Evolutionary conservation across 2,888 invertebrate species (phyloP).

Genomic region (Acanthosoma haemorrhoidale): DNA sequence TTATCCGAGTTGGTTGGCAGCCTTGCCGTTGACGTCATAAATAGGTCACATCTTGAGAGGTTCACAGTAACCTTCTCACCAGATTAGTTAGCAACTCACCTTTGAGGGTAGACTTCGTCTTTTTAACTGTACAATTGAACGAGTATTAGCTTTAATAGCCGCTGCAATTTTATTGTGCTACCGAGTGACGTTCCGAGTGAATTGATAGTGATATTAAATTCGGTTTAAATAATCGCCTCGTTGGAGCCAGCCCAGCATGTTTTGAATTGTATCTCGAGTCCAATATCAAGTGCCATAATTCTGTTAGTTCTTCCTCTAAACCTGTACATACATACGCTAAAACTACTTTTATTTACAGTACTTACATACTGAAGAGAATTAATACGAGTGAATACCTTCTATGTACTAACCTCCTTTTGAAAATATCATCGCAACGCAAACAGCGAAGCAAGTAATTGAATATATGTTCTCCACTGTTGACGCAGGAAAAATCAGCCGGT

Average conservation of each 20-base stretch:
- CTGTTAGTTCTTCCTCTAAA: neutral
- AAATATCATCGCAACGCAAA: conserved; percentile 3
- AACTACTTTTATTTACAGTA: too few species aligned
- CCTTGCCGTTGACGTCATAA: conserved; percentile 23
- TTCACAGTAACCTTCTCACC: conserved; percentile 16
- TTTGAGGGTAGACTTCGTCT: neutral
- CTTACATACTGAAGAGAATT: too few species aligned
- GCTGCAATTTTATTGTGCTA: neutral
- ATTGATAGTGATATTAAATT: neutral
- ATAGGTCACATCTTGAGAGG: conserved; percentile 29
- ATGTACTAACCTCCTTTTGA: conserved; percentile 16
- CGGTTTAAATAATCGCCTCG: neutral
- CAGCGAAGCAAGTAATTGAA: conserved; percentile 19
- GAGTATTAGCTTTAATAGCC: neutral
- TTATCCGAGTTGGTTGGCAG: neutral
- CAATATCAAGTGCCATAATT: conserved; percentile 1
- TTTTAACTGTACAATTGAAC: neutral
- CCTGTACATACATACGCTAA: neutral
- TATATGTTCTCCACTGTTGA: conserved; percentile 27
- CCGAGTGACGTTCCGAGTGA: neutral
- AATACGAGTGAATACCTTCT: neutral
- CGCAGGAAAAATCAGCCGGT: neutral
- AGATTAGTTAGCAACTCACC: conserved; percentile 5
- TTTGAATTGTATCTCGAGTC: neutral
- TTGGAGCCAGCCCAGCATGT: neutral